Percentiles rank a stretch among this genome's conserved stretches.
Conservation (phyloP, 2,113 vertebrate genomes). For the Cinclus mexicanus region DNA sequence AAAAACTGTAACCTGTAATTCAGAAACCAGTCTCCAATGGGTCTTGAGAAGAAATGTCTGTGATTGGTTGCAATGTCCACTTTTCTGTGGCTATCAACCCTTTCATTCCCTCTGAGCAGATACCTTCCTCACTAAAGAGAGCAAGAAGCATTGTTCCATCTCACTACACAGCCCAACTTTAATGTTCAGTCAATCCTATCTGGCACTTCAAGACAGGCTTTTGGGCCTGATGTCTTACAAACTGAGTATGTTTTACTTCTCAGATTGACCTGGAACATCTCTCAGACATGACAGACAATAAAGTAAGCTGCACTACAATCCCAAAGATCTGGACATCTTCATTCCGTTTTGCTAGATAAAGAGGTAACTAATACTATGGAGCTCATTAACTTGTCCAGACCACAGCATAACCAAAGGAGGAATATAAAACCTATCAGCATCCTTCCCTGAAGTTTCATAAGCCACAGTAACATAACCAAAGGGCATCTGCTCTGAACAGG, state of each 20-base stretch:
- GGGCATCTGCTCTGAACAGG: fast-evolving
- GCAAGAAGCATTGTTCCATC: not conserved
- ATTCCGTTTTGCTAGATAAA: not conserved
- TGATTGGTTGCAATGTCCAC: not conserved
- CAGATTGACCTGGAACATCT: not conserved
- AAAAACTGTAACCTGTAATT: not conserved
- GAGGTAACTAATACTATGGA: not conserved
- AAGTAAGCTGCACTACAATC: not conserved
- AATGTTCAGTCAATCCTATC: not conserved
- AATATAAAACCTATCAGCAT: not conserved
- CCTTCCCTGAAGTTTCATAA: not conserved
- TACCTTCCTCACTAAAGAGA: not conserved
- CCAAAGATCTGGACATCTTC: not conserved
- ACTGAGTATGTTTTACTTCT: not conserved
- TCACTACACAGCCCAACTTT: not conserved
- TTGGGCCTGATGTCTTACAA: not conserved
- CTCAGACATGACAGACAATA: not conserved
- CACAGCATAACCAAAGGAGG: not conserved
- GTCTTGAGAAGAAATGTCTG: not conserved
- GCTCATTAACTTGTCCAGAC: not conserved
- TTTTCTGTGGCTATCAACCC: not conserved
- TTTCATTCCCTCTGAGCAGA: not conserved
- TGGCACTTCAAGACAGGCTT: not conserved
- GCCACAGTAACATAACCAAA: not conserved
- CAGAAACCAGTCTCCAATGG: not conserved